Evolutionary conservation across 1,140 invertebrate genomes (phyloP).

Genomic region (Venturia canescens): DNA sequence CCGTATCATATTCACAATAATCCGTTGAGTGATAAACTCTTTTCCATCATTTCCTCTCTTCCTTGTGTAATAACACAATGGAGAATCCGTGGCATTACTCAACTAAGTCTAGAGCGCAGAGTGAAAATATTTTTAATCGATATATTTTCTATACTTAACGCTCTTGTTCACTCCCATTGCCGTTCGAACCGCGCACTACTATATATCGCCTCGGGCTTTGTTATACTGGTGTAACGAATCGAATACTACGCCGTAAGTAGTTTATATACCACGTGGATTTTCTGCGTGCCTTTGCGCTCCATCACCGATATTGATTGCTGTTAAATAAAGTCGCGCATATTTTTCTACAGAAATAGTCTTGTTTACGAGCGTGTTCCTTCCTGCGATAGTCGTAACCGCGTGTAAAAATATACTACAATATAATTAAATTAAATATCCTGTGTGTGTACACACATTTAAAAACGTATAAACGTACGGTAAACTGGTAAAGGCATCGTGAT

Average conservation of each 20-base stretch:
- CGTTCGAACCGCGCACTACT: constrained; percentile 2
- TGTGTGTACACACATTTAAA: no score
- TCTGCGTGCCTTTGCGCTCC: neutral
- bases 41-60: neutral
- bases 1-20: constrained; percentile 3
- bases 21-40: neutral
- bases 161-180: no score
- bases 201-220: constrained; percentile 25
- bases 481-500: neutral
- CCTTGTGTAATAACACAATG: neutral
- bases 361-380: neutral
- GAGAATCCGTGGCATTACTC: no score
- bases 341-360: neutral
- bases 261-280: constrained; percentile 38
- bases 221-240: constrained; percentile 44
- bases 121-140: no score
- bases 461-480: no score
- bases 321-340: neutral
- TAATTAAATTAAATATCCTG: no score
- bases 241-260: constrained; percentile 26
- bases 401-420: no score
- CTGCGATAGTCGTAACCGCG: no score
- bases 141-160: neutral
- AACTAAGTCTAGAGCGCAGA: no score
- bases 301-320: neutral